phyloP scores from a whole-genome alignment of 2,888 invertebrate genomes.

The Andrena bicolor region DNA sequence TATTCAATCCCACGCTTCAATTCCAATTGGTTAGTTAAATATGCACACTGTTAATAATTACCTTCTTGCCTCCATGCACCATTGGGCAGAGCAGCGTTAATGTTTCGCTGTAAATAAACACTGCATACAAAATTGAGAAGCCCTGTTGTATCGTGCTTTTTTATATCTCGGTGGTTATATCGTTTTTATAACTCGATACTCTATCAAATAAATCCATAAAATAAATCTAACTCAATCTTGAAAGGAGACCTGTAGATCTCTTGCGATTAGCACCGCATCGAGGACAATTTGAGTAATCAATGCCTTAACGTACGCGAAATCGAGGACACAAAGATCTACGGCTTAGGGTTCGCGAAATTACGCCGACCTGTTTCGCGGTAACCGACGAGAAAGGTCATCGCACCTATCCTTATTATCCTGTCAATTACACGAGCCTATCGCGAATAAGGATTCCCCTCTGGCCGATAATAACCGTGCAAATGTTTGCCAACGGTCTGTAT shows the following conservation, averaged over 20 bases:
- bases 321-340: slow-evolving; percentile 19
- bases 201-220: neutral
- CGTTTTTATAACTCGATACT: no score
- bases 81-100: neutral
- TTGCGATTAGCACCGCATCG: neutral
- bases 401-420: slow-evolving; percentile 43
- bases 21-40: slow-evolving; percentile 2
- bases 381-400: slow-evolving; percentile 40
- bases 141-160: no score
- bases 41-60: slow-evolving; percentile 22
- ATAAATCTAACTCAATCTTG: neutral
- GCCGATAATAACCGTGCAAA: slow-evolving; percentile 57
- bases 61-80: neutral
- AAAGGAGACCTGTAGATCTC: neutral
- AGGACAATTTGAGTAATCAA: neutral
- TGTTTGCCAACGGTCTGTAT: slow-evolving; percentile 47
- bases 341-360: slow-evolving; percentile 43
- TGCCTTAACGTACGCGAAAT: slow-evolving; percentile 7
- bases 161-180: neutral
- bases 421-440: slow-evolving; percentile 39
- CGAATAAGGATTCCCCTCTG: slow-evolving; percentile 25
- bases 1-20: slow-evolving; percentile 18
- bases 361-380: neutral
- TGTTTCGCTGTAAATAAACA: neutral
- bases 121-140: neutral